These are phyloP conservation scores for Polylopha cassiicola DNA, from an alignment of 2,888 invertebrate species.

Conservation along the genomic window DNA sequence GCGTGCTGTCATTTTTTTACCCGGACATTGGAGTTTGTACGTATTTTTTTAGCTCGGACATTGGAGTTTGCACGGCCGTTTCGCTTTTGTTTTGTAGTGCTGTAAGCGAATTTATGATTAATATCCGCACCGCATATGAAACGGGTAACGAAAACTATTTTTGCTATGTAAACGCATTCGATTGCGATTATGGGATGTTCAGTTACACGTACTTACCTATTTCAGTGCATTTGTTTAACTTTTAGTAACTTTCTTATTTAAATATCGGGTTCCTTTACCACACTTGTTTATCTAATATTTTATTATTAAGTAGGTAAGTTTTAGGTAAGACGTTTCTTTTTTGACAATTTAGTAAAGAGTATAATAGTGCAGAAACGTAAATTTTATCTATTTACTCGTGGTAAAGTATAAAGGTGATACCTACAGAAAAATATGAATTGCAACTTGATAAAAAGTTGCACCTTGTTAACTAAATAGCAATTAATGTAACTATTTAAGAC, in stretches of 20 bases:
- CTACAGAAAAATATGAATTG: no score
- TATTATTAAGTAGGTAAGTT: no score
- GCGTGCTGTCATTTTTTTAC: conserved; percentile 72
- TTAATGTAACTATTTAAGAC: conserved; percentile 22
- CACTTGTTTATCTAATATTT: no score
- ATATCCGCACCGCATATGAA: conserved; percentile 40
- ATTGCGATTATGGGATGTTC: not conserved
- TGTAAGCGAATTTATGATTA: conserved; percentile 58
- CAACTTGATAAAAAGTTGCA: not conserved
- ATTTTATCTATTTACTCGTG: no score
- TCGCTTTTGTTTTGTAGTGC: conserved; percentile 62
- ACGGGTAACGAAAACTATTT: conserved; percentile 16
- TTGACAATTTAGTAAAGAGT: no score
- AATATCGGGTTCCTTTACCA: no score
- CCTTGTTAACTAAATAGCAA: conserved; percentile 15
- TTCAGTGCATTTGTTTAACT: conserved; percentile 15
- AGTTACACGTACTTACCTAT: conserved; percentile 16
- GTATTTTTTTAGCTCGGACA: conserved; percentile 24
- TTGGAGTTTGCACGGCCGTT: conserved; percentile 36
- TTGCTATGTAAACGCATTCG: not conserved
- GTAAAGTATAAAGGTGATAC: no score
- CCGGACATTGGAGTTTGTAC: conserved; percentile 68
- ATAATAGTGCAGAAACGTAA: no score
- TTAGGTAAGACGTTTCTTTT: no score
- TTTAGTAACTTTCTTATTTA: no score